Evolutionary conservation across 1,140 invertebrate genomes (phyloP).

Genomic region (Adelges cooleyi): DNA sequence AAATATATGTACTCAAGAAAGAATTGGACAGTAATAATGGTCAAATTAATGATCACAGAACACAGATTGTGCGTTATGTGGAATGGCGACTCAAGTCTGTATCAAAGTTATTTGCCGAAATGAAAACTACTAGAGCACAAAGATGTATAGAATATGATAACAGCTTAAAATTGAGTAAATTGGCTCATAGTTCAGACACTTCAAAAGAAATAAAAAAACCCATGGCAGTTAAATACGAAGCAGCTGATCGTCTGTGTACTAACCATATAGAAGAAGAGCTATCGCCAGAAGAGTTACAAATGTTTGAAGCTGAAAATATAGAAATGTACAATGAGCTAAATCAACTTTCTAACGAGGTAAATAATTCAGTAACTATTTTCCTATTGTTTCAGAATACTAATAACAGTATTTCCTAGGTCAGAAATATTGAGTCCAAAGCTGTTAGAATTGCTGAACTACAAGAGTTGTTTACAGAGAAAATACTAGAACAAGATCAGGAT

Average conservation of each 20-base stretch:
- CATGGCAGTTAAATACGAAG: constrained; percentile 2
- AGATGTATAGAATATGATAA: constrained; percentile 68
- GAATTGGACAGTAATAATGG: constrained; percentile 47
- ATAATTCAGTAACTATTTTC: not conserved
- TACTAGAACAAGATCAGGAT: constrained; percentile 87
- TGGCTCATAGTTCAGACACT: constrained; percentile 29
- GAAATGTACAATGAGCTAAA: constrained; percentile 75
- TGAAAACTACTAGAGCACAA: constrained; percentile 75
- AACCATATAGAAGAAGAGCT: constrained; percentile 48
- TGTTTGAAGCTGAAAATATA: constrained; percentile 77
- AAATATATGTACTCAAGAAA: constrained; percentile 60
- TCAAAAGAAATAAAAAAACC: not conserved
- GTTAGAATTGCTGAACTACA: constrained; percentile 93
- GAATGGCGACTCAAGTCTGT: constrained; percentile 72
- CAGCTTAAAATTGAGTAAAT: constrained; percentile 53
- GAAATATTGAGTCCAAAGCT: constrained; percentile 82
- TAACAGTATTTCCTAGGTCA: constrained; percentile 52
- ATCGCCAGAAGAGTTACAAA: constrained; percentile 76
- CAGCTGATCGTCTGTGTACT: constrained; percentile 10
- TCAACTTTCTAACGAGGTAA: constrained; percentile 48
- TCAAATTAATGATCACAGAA: constrained; percentile 56
- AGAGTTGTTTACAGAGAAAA: constrained; percentile 93
- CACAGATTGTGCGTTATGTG: constrained; percentile 58
- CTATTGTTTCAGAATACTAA: constrained; percentile 37
- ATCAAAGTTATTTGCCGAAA: constrained; percentile 76